Evolutionary conservation across 30 jellyfish, hydroid and myxozoan species (phyloP), one percentile per base, ranked within the genome.

Genomic region (Hydractinia symbiolongicarpus): DNA sequence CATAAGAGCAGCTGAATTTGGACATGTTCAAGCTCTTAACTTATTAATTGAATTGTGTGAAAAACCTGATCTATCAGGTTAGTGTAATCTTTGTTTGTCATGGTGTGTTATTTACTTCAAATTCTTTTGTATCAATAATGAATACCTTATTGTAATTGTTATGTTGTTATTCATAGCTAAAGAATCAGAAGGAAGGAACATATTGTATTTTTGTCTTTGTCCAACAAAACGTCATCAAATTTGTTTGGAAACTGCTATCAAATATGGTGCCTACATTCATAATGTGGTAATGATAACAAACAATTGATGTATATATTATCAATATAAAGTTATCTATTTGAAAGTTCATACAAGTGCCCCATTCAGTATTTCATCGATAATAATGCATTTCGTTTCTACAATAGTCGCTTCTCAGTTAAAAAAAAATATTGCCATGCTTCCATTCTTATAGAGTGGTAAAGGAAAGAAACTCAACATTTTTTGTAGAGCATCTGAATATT

Each of bases 1-100:
- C 16, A 91, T 91, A 89, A 71, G 95, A 78, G 98, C 98, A 4
- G 98, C 98, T 10, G 94, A 86, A 54, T 91, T 86, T 86, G 98
- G 98, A 16, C 98, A 91, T 84, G 61, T 82, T 13, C 96, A 86
- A 72, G 88, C 95, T 8, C 86, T 91, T 5, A 81, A 82, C 50
- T 81, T 83, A 30, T 83, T 91, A 8, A 84, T 89, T 4, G 93
- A 86, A 77, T 80, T 88, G 4, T 86, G 78, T 86, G 95, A 44
- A 10, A 60, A 61, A 9, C 77, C 98, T 19, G 96, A 91, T 61
- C 79, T 91, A 21, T 76, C 98, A 86, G 92, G 98, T 91, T 58
- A 53, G 83, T 54, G 13, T 17, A 30, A 8, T 15, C 10, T 54
- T 60, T 6, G 9, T 61, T 21, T 14, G 6, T 8, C 1, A 60